Percentiles rank a stretch among this genome's conserved stretches.
These are phyloP conservation scores for Forbesichthys papilliferus DNA, from an alignment of 2,113 vertebrate species.

Conservation along the genomic window DNA sequence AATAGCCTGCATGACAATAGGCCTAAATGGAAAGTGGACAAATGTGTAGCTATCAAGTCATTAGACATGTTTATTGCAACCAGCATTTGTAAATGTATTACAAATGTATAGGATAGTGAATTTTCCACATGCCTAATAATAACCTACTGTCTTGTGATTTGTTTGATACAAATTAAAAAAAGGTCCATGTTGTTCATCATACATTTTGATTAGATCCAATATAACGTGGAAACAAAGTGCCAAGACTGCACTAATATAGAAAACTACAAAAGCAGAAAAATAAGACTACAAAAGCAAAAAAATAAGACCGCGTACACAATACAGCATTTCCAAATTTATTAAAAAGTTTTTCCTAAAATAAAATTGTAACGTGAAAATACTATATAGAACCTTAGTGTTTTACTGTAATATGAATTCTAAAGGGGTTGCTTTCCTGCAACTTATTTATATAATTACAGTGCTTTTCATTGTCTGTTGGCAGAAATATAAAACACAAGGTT, in stretches of 20 bases:
- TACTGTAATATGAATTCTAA: constrained; percentile 25
- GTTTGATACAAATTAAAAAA: no score
- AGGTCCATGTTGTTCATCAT: no score
- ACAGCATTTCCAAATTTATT: constrained; percentile 49
- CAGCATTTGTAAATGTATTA: background rate
- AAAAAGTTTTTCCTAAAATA: constrained; percentile 43
- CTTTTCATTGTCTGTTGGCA: constrained; percentile 18
- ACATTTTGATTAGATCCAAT: no score
- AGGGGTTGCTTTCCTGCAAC: constrained; percentile 11
- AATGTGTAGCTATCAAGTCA: no score
- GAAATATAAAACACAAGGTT: background rate
- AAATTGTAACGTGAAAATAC: constrained; percentile 32
- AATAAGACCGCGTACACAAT: background rate
- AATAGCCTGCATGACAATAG: no score
- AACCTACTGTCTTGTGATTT: no score
- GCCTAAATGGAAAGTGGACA: no score
- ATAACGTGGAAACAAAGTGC: no score
- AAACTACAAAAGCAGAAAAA: background rate
- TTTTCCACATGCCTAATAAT: no score
- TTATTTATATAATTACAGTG: constrained; percentile 33
- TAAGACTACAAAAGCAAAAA: background rate
- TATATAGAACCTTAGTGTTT: constrained; percentile 12
- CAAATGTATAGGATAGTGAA: background rate
- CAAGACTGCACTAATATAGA: background rate
- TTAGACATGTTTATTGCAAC: no score